Evolutionary conservation across 2,888 invertebrate species (phyloP).

Genomic region (Eristalis tenax): DNA sequence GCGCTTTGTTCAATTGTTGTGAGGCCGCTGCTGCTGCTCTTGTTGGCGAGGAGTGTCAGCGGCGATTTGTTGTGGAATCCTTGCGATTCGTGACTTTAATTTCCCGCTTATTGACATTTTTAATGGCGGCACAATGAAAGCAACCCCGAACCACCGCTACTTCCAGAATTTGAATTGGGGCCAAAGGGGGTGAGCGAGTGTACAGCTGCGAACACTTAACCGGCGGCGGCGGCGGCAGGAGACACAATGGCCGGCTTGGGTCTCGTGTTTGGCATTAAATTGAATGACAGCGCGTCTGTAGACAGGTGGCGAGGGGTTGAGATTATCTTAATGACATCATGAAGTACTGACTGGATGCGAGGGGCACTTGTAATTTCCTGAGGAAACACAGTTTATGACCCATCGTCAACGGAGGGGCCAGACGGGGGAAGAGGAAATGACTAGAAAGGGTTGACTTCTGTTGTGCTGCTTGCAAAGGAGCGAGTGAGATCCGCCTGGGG

Average conservation of each 20-base stretch:
- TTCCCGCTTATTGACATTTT: constrained; percentile 59
- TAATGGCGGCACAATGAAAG: constrained; percentile 43
- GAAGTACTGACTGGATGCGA: constrained; percentile 5
- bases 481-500: neutral
- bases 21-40: neutral
- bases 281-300: constrained; percentile 1
- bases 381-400: constrained; percentile 1
- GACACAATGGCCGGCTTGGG: constrained; percentile 7
- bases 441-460: neutral
- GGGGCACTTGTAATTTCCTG: constrained; percentile 35
- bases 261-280: constrained; percentile 51
- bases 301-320: neutral
- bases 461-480: neutral
- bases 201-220: constrained; percentile 25
- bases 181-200: neutral
- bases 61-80: constrained; percentile 25
- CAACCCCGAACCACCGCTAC: neutral
- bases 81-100: constrained; percentile 56
- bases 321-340: constrained; percentile 13
- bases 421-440: neutral
- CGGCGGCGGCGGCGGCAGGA: neutral
- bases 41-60: neutral
- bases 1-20: constrained; percentile 32
- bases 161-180: neutral
- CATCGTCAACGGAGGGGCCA: neutral